Base-by-base conservation (phyloP, 1,140 invertebrate genomes). In the Pristionchus pacificus region DNA sequence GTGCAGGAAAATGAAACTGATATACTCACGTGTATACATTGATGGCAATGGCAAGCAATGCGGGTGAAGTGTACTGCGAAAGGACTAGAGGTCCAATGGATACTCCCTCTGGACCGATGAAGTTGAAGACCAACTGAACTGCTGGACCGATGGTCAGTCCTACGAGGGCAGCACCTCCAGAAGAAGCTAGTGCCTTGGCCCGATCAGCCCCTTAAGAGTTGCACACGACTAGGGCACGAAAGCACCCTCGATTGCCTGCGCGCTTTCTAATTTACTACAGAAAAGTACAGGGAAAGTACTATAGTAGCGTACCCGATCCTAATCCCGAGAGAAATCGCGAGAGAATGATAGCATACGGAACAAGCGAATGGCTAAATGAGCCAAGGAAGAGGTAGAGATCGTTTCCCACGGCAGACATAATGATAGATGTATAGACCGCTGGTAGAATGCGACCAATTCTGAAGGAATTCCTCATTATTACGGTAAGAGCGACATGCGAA, bases 11-110 rank as follows among this genome's bases (percentile, higher is more conserved):
- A 77, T 6, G 6, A 49, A 49, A 6, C 6, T 49, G 19, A 49
- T 10, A 19, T 19, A 49, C 38, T 49, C 19, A 49, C 38, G 38
- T 49, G 6, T 6, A 6, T 19, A 49, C 29, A 57, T 77, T 77
- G 66, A 77, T 77, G 2, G 68, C 1, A 58, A 77, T 15, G n/a
- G 78, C 76, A 6, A 77, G 38, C 2, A 77, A 19, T 6, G 76
- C 76, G 0, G 76, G 76, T 10, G 74, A 74, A 2, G 76, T 80
- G 57, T 77, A 77, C 78, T 77, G 77, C 3, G 72, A 76, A 10
- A 77, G 29, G 14, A 49, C 15, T 10, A 77, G 28, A 10, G 55
- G 31, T 19, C 75, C 75, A 13, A 77, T 6, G 27, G 60, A 31
- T 29, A 75, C n/a, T 13, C 76, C 76, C 28, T 80, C 15, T 55